Conservation (phyloP, 1,140 invertebrate species). For the Drosophila persimilis region DNA sequence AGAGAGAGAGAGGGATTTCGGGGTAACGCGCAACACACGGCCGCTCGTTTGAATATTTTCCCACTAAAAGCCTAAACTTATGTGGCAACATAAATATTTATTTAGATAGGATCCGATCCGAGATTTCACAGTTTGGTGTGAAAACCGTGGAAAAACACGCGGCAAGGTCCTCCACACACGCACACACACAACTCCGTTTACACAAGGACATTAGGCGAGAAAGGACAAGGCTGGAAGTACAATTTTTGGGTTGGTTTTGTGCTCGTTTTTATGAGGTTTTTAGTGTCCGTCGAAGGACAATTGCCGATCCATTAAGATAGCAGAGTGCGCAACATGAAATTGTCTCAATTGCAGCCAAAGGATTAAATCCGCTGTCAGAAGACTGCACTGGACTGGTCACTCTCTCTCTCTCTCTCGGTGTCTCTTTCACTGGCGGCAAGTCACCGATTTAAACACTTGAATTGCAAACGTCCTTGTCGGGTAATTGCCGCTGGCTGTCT, state of each 20-base stretch:
- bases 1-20: slow-evolving; percentile 19
- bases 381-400: no score
- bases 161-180: slow-evolving; percentile 16
- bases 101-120: slow-evolving; percentile 65
- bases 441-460: slow-evolving; percentile 55
- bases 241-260: neutral
- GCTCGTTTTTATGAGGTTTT: slow-evolving; percentile 49
- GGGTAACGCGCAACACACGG: slow-evolving; percentile 32
- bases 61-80: slow-evolving; percentile 74
- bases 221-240: neutral
- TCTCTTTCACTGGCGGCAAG: slow-evolving; percentile 27
- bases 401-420: neutral
- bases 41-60: slow-evolving; percentile 42
- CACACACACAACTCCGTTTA: no score
- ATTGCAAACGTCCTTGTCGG: slow-evolving; percentile 50
- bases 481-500: slow-evolving; percentile 38
- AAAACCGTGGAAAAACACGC: slow-evolving; percentile 55
- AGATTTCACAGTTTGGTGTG: slow-evolving; percentile 70
- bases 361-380: slow-evolving; percentile 35
- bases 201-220: slow-evolving; percentile 36
- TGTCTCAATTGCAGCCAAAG: slow-evolving; percentile 13
- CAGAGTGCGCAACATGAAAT: neutral
- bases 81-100: slow-evolving; percentile 73
- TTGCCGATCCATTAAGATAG: slow-evolving; percentile 7
- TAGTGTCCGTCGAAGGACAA: slow-evolving; percentile 24